phyloP scores from a whole-genome alignment of 2,113 vertebrate species.

The Neolamprologus brichardi region DNA sequence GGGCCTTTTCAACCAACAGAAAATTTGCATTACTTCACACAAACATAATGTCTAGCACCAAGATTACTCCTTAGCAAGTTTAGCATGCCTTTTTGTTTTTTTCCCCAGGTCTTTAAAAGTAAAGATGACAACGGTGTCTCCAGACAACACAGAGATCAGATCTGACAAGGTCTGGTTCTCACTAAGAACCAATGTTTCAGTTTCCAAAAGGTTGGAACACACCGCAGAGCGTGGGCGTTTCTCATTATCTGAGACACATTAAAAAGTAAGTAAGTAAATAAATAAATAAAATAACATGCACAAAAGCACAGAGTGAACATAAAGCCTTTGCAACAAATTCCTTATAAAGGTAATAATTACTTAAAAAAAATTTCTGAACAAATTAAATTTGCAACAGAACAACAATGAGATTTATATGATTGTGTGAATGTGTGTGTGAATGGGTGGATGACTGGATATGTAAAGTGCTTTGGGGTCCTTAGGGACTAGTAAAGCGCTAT shows the following conservation, averaged over 20 bases:
- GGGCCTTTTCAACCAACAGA: neutral
- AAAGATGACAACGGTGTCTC: neutral
- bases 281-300: neutral
- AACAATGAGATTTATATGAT: neutral
- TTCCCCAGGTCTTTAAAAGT: fast-evolving
- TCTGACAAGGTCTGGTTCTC: neutral
- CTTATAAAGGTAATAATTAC: neutral
- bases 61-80: neutral
- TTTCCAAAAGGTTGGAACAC: neutral
- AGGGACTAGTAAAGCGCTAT: too few relatives aligned
- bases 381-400: neutral
- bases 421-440: too few relatives aligned
- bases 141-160: neutral
- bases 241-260: neutral
- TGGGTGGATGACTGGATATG: too few relatives aligned
- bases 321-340: neutral
- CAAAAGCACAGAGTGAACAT: neutral
- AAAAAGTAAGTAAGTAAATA: neutral
- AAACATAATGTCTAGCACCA: neutral
- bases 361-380: neutral
- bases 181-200: neutral
- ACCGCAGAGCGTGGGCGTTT: fast-evolving
- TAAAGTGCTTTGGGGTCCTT: too few relatives aligned
- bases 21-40: neutral
- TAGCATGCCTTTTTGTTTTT: fast-evolving